Conservation (phyloP, 2,797 vertebrate genomes). For the Schizopygopsis pylzovi region DNA sequence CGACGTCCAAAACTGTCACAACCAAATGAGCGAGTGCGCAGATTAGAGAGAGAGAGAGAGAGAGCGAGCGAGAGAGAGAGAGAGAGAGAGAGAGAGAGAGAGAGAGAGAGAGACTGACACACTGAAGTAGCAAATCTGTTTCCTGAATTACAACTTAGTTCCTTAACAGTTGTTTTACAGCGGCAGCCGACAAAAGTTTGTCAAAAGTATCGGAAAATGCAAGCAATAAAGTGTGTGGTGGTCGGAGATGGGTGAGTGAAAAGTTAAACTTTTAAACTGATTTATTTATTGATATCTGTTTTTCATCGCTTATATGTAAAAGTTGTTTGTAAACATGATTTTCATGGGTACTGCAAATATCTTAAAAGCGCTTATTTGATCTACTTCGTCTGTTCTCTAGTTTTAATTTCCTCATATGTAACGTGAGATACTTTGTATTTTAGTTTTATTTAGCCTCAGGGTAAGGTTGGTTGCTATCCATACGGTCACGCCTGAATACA, state of each 20-base stretch:
- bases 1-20: slow-evolving; percentile 23
- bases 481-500: not conserved
- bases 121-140: slow-evolving; percentile 45
- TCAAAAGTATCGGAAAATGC: slow-evolving; percentile 54
- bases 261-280: not conserved
- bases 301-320: not conserved
- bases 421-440: slow-evolving; percentile 14
- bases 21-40: slow-evolving; percentile 31
- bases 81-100: slow-evolving; percentile 26
- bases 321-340: not conserved
- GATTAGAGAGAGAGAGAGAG: slow-evolving; percentile 34
- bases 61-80: slow-evolving; percentile 37
- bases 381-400: not conserved
- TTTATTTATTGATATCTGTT: not conserved
- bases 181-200: not conserved
- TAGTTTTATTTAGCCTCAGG: slow-evolving; percentile 4
- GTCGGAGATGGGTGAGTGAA: slow-evolving; percentile 67
- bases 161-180: slow-evolving; percentile 32
- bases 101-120: slow-evolving; percentile 34
- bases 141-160: slow-evolving; percentile 61
- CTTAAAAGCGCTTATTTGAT: not conserved
- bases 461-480: not conserved
- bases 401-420: slow-evolving; percentile 8
- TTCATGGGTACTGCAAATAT: not conserved
- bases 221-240: slow-evolving; percentile 67